These are phyloP conservation scores for Mycalesis mineus DNA, from an alignment of 2,888 invertebrate genomes.

Conservation along the genomic window DNA sequence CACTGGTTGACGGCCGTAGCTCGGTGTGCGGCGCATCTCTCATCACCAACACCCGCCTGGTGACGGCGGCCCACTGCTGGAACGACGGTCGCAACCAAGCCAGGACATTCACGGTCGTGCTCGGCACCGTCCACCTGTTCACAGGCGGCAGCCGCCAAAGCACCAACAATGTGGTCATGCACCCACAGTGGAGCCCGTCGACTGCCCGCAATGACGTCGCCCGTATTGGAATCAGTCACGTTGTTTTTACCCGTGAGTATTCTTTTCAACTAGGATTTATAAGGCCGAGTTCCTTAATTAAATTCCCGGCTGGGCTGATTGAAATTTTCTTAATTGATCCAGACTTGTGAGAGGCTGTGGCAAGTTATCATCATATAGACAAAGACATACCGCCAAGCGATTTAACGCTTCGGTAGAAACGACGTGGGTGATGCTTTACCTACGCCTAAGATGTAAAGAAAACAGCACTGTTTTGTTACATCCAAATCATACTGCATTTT, in stretches of 20 bases:
- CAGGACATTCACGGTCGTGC: conserved; percentile 29
- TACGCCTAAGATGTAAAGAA: no score
- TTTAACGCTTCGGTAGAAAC: no score
- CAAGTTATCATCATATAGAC: no score
- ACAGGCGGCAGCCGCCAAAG: conserved; percentile 30
- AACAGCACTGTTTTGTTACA: no score
- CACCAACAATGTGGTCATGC: conserved; percentile 27
- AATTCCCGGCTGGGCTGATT: no score
- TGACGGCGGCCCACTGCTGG: conserved; percentile 12
- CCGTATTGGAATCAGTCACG: conserved; percentile 8
- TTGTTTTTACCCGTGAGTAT: conserved; percentile 14
- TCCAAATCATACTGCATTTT: no score
- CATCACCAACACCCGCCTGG: background rate
- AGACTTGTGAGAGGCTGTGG: no score
- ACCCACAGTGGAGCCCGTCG: conserved; percentile 30
- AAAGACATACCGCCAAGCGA: no score
- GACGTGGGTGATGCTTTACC: no score
- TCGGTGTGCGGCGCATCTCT: conserved; percentile 5
- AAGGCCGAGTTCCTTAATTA: no score
- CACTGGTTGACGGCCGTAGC: background rate
- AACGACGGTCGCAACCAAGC: conserved; percentile 19
- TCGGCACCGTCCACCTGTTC: conserved; percentile 34
- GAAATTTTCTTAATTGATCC: no score
- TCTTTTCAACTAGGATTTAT: no score
- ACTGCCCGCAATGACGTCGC: conserved; percentile 33